Evolutionary conservation across 2,113 vertebrate genomes (phyloP).

Genomic region (Mohoua ochrocephala): DNA sequence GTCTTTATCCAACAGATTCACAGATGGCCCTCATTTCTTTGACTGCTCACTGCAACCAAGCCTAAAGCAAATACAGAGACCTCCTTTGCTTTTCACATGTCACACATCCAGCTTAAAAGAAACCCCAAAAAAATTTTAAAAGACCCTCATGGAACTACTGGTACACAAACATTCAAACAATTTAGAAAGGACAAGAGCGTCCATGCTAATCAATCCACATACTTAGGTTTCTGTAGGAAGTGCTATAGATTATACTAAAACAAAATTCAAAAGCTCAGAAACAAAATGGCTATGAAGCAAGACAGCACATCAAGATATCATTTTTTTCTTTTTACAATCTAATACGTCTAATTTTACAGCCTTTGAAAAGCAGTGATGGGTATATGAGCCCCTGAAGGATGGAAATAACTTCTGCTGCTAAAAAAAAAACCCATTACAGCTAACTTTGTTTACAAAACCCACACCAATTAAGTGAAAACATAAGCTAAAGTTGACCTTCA

Average conservation of each 20-base stretch:
- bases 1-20: neutral
- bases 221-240: neutral
- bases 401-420: neutral
- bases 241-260: neutral
- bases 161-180: neutral
- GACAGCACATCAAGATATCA: neutral
- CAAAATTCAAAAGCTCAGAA: neutral
- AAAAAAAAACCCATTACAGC: neutral
- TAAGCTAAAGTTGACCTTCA: neutral
- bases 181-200: neutral
- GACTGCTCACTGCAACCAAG: neutral
- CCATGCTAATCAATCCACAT: neutral
- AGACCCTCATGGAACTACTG: neutral
- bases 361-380: neutral
- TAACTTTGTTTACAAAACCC: neutral
- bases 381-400: neutral
- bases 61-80: neutral
- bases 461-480: neutral
- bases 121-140: accelerated
- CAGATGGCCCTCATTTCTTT: neutral
- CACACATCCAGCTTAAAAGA: neutral
- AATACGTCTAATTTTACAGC: neutral
- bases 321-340: neutral
- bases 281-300: neutral
- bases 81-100: neutral